phyloP scores from a whole-genome alignment of 2,113 vertebrate species.

The Charina bottae region DNA sequence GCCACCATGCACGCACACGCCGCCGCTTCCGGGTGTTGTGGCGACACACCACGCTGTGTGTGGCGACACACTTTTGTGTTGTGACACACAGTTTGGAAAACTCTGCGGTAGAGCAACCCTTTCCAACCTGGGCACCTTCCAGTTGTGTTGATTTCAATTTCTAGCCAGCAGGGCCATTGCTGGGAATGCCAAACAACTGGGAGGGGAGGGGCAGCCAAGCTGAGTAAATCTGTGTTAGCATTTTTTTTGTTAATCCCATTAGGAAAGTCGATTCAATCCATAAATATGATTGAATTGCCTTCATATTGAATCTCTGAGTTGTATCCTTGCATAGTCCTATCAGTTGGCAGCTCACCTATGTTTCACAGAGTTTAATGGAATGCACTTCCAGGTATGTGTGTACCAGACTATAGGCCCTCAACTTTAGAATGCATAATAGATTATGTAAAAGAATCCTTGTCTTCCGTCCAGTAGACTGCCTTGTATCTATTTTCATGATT shows the following conservation, averaged over 20 bases:
- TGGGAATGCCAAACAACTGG: not conserved
- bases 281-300: not conserved
- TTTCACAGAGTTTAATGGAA: not conserved
- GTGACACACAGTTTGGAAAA: too few species aligned
- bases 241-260: not conserved
- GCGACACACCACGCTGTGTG: too few species aligned
- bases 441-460: not conserved
- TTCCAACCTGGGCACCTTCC: not conserved
- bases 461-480: not conserved
- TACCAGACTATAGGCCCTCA: not conserved
- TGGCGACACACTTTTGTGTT: too few species aligned
- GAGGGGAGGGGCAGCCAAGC: not conserved
- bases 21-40: too few species aligned
- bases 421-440: not conserved
- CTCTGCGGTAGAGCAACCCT: not conserved
- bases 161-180: not conserved
- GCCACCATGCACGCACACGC: too few species aligned
- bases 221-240: not conserved
- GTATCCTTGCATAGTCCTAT: not conserved
- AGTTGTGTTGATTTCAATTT: not conserved
- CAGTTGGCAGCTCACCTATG: not conserved
- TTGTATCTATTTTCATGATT: conserved; percentile 1
- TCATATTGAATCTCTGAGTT: not conserved
- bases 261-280: not conserved
- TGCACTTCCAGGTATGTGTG: not conserved